Base-by-base conservation (phyloP, 1,140 invertebrate species). In the Pseudomyrmex cubaensis region DNA sequence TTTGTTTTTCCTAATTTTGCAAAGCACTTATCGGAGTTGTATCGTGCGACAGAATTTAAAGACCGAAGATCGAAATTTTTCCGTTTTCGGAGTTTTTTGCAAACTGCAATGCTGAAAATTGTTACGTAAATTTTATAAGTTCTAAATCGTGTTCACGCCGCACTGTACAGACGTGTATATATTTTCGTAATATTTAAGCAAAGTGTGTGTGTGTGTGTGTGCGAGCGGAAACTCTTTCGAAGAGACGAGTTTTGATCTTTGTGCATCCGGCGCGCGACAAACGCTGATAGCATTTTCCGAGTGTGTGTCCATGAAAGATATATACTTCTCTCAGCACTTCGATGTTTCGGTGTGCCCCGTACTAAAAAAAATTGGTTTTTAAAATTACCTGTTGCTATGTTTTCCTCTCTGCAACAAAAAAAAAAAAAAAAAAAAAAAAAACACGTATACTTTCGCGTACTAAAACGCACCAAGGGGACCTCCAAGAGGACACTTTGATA, bases 361-460 rank as follows among this genome's bases (percentile, higher is more conserved):
- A 67, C 12, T 25, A 59, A 80, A 78, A 80, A 80, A 78, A 80
- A 80, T 61, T 44, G 54, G 54, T 72, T 80, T 80, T 80, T 61
- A 80, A 80, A 80, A 70, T 80, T 62, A 77, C 75, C 75, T 78
- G 64, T 69, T 78, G 76, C 64, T 69, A 57, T 54, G 44, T 44
- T 78, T 72, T 70, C 35, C 35, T 78, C 54, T 66, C 61, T 17
- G 48, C 54, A 48, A 35, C 4, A 35, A 35, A 35, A 35, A 35
- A 35, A 5, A 22, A 12, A 48, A 44, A 80, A 57, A 61, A 57
- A 72, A 59, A 7, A 7, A 35, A 7, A 7, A 35, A 35, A 35
- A 9, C 44, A 9, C 54, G 35, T 50, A 59, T n/a, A 35, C 35
- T 35, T n/a, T 50, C 52, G 15, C 59, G 54, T 35, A 35, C 35